These are phyloP conservation scores for Haliclystus octoradiatus DNA, from an alignment of 30 jellyfish, hydroid and myxozoan species.

Conservation along the genomic window DNA sequence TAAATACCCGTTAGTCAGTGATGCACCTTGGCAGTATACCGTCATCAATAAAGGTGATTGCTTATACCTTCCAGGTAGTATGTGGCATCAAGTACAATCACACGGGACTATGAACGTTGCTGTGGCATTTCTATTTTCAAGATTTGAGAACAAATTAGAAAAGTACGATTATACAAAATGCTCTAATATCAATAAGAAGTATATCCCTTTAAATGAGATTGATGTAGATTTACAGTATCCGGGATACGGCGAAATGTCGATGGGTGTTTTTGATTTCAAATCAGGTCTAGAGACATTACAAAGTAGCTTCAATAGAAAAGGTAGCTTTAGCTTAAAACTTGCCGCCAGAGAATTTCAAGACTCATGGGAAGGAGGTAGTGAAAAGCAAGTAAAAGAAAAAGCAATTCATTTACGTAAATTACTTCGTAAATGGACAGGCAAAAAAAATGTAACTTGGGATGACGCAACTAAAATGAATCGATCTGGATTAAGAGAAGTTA, in stretches of 20 bases:
- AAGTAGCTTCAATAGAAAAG: background rate
- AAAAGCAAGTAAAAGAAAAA: background rate
- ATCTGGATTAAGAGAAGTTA: background rate
- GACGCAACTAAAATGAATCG: background rate
- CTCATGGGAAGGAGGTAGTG: background rate
- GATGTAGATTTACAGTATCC: conserved; percentile 69
- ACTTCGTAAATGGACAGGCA: background rate
- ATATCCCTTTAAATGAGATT: conserved; percentile 34
- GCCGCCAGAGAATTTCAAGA: background rate
- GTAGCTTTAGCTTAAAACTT: background rate
- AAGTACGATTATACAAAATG: conserved; percentile 13
- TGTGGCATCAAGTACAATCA: conserved; percentile 83
- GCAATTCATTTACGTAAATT: background rate
- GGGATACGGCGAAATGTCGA: conserved; percentile 50
- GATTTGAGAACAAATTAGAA: conserved; percentile 13
- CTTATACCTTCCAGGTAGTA: conserved; percentile 61
- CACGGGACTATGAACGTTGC: conserved; percentile 57
- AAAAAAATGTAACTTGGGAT: background rate
- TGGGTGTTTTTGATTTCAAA: conserved; percentile 54
- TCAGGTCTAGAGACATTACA: conserved; percentile 2
- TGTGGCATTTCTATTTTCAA: conserved; percentile 50
- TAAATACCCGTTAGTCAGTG: conserved; percentile 37
- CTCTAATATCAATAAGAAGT: conserved; percentile 7
- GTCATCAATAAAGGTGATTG: conserved; percentile 66
- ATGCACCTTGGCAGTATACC: conserved; percentile 60